These are phyloP conservation scores for Ictalurus furcatus DNA, from an alignment of 2,113 vertebrate genomes.

Conservation along the genomic window DNA sequence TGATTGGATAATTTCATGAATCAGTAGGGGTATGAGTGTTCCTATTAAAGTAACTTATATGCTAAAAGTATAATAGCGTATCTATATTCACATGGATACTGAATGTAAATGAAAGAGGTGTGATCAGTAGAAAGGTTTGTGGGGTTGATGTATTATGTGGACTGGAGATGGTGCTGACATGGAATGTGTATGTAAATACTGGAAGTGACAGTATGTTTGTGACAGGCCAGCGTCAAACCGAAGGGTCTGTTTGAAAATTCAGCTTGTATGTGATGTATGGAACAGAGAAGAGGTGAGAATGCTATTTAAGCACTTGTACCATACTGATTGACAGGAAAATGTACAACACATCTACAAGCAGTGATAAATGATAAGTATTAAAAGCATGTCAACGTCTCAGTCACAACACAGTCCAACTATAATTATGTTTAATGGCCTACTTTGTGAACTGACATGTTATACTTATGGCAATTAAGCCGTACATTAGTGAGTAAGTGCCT, in stretches of 20 bases:
- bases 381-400: background rate
- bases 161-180: background rate
- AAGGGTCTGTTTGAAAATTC: background rate
- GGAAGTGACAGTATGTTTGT: background rate
- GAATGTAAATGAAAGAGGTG: background rate
- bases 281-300: background rate
- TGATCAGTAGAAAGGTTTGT: background rate
- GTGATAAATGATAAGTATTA: background rate
- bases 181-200: background rate
- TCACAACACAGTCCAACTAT: background rate
- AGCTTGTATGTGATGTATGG: background rate
- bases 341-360: background rate
- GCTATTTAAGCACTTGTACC: background rate
- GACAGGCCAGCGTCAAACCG: background rate
- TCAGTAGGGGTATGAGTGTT: too few species aligned
- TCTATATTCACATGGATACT: background rate
- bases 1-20: too few species aligned
- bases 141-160: background rate
- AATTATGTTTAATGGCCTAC: background rate
- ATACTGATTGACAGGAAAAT: background rate
- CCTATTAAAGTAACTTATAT: too few species aligned
- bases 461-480: background rate
- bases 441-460: background rate
- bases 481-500: conserved; percentile 1
- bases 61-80: too few species aligned